These are phyloP conservation scores for Chamaea fasciata DNA, from an alignment of 2,113 vertebrate genomes.

Conservation along the genomic window DNA sequence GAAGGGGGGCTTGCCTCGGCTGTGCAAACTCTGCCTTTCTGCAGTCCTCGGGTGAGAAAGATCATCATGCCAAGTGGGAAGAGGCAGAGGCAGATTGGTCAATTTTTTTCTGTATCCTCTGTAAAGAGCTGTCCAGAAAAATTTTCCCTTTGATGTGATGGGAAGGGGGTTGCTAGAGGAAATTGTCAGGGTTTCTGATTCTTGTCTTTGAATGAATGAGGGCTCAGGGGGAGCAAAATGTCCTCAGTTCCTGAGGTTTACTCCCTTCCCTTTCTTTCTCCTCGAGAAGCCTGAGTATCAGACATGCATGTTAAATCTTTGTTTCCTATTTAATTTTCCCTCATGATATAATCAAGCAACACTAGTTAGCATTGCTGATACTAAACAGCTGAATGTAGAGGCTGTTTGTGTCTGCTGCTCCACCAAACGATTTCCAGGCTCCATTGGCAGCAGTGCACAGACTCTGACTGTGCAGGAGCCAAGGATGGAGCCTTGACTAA, in stretches of 20 bases:
- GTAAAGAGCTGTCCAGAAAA: background rate
- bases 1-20: background rate
- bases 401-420: background rate
- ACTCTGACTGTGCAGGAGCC: background rate
- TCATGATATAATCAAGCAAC: background rate
- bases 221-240: background rate
- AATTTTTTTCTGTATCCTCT: background rate
- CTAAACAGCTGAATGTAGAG: background rate
- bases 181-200: background rate
- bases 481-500: background rate
- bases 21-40: background rate
- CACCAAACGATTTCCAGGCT: background rate
- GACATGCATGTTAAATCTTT: background rate
- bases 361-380: background rate
- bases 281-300: background rate
- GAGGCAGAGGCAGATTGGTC: background rate
- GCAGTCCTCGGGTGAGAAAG: background rate
- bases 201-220: background rate
- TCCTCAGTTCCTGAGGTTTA: background rate
- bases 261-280: background rate
- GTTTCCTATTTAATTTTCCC: background rate
- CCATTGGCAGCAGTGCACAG: fast-evolving
- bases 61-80: background rate
- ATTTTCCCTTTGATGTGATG: background rate
- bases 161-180: background rate